A percentile compares a stretch with the other conserved stretches of the same genome.
phyloP scores from a whole-genome alignment of 2,113 vertebrate genomes.

The Sapajus apella region DNA sequence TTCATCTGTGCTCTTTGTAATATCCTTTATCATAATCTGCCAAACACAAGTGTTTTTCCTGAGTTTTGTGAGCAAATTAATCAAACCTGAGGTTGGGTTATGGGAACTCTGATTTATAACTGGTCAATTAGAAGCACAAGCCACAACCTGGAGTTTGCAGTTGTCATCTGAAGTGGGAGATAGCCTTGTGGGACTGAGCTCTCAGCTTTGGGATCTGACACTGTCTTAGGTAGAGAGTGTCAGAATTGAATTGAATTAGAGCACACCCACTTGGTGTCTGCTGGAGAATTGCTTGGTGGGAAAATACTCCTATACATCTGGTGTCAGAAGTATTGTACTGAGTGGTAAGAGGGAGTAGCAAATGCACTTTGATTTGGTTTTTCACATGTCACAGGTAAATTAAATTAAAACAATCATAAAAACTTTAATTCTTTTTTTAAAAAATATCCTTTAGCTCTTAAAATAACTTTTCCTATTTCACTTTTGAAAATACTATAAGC shows the following conservation, averaged over 20 bases:
- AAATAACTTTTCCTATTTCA: not conserved
- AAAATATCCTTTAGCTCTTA: not conserved
- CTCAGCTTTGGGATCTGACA: not conserved
- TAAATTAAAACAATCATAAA: not conserved
- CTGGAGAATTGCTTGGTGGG: not conserved
- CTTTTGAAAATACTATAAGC: conserved; percentile 9
- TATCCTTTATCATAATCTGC: not conserved
- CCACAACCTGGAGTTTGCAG: not conserved
- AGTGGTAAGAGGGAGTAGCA: not conserved
- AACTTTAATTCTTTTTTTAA: not conserved
- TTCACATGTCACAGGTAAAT: not conserved
- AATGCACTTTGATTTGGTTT: not conserved
- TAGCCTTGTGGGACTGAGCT: not conserved
- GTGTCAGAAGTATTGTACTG: not conserved
- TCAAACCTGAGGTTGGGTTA: not conserved
- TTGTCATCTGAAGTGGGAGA: not conserved
- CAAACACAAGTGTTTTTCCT: not conserved
- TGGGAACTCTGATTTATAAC: not conserved
- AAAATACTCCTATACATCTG: not conserved
- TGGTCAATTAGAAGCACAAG: not conserved
- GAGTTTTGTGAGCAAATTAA: not conserved
- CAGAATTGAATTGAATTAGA: not conserved
- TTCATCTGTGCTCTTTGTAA: not conserved
- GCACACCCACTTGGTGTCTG: not conserved
- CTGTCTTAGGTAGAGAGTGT: not conserved